Percentiles rank a stretch among this genome's conserved stretches.
Conservation (phyloP, 1,140 invertebrate species). For the Conopomorpha cramerella region DNA sequence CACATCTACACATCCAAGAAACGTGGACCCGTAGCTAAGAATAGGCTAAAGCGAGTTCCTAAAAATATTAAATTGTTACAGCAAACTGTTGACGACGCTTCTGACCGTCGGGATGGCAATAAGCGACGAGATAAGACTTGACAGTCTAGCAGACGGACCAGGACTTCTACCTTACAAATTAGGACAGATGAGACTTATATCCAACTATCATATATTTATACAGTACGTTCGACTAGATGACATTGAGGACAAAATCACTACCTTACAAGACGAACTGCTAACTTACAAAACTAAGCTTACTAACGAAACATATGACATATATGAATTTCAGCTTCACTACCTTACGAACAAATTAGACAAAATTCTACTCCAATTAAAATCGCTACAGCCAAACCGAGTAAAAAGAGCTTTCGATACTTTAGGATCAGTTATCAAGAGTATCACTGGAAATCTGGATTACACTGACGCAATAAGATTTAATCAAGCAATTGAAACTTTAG, state of each 20-base stretch:
- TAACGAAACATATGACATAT: background rate
- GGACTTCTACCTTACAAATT: constrained; percentile 8
- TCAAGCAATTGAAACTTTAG: background rate
- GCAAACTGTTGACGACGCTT: constrained; percentile 4
- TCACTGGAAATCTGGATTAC: constrained; percentile 2
- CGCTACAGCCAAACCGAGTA: background rate
- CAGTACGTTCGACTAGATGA: constrained; percentile 6
- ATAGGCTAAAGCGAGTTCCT: background rate
- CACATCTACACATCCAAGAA: constrained; percentile 3
- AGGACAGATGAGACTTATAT: constrained; percentile 5
- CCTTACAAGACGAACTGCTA: background rate
- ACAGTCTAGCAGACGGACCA: constrained; percentile 4
- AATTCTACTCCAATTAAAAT: background rate
- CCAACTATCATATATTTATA: constrained; percentile 8
- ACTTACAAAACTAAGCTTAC: background rate
- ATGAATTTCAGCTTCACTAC: background rate
- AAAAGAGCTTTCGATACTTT: constrained; percentile 1
- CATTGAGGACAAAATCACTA: constrained; percentile 1
- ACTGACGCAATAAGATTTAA: constrained; percentile 1
- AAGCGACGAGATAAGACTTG: background rate
- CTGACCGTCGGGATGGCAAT: background rate
- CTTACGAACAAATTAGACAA: background rate
- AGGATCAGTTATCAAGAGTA: constrained; percentile 1
- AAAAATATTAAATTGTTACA: constrained; percentile 10
- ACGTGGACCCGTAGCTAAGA: background rate